Evolutionary conservation across 2,113 vertebrate species (phyloP).

Genomic region (Stigmatopora nigra): DNA sequence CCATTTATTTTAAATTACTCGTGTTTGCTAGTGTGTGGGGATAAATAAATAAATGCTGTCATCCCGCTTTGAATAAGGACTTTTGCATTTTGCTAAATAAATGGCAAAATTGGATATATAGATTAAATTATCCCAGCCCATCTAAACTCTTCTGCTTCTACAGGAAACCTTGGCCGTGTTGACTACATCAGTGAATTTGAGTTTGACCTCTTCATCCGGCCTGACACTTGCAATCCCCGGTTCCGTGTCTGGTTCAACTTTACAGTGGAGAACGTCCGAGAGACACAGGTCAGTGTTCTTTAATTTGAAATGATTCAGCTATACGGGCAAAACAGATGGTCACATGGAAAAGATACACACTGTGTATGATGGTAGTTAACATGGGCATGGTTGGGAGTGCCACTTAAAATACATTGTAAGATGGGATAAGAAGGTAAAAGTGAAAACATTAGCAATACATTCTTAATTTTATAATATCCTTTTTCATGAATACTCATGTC

Average conservation of each 20-base stretch:
- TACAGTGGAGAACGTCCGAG: conserved; percentile 90
- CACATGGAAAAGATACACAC: conserved; percentile 64
- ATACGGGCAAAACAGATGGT: conserved; percentile 18
- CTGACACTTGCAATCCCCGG: conserved; percentile 94
- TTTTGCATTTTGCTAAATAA: not conserved
- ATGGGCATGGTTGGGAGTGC: conserved; percentile 9
- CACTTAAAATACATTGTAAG: conserved; percentile 25
- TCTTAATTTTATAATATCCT: conserved; percentile 19
- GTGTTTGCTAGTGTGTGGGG: not conserved
- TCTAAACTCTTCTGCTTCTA: conserved; percentile 25
- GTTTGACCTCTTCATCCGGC: conserved; percentile 94
- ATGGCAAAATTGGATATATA: not conserved
- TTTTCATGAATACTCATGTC: conserved; percentile 20
- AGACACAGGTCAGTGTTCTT: conserved; percentile 76
- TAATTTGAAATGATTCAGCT: not conserved
- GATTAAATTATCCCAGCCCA: conserved; percentile 9
- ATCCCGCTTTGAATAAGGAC: conserved; percentile 8
- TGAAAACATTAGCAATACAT: conserved; percentile 24
- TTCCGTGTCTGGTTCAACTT: conserved; percentile 99
- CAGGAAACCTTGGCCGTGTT: conserved; percentile 92
- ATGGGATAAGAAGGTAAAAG: conserved; percentile 17
- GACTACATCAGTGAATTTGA: conserved; percentile 93
- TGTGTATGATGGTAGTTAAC: conserved; percentile 33
- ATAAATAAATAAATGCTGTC: conserved; percentile 2
- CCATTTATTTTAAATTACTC: not conserved